Conservation (phyloP, 2,113 vertebrate genomes). For the Aspidoscelis tigris region DNA sequence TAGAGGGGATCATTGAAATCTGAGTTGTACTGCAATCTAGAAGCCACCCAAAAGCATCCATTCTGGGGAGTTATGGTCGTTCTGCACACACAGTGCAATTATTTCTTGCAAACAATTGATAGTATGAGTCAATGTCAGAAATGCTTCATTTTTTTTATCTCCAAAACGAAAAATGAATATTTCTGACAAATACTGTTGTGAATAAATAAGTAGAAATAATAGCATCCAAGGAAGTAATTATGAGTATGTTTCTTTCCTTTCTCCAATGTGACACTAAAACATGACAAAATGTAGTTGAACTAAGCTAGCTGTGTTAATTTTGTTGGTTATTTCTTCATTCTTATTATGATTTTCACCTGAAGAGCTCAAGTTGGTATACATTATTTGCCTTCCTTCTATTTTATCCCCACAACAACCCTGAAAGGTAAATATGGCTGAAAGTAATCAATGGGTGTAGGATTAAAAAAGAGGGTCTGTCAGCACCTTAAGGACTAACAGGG, state of each 20-base stretch:
- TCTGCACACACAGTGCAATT: conserved; percentile 48
- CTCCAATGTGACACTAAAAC: background rate
- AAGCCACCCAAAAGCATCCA: conserved; percentile 64
- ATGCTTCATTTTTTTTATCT: conserved; percentile 38
- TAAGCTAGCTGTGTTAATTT: too few relatives aligned
- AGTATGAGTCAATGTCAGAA: conserved; percentile 34
- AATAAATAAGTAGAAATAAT: background rate
- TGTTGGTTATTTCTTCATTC: too few relatives aligned
- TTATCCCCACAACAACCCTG: too few relatives aligned
- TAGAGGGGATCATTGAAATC: conserved; percentile 71
- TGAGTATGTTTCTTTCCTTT: background rate
- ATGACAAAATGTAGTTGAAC: background rate
- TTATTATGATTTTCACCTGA: too few relatives aligned
- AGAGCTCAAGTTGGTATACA: too few relatives aligned
- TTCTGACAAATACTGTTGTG: conserved; percentile 7
- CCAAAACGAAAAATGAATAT: conserved; percentile 38
- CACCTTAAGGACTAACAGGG: too few relatives aligned
- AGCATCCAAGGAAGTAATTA: background rate
- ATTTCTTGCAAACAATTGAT: conserved; percentile 29
- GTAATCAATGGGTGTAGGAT: too few relatives aligned
- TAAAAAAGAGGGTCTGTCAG: too few relatives aligned
- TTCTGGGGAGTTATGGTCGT: conserved; percentile 44
- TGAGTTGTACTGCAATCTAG: conserved; percentile 63
- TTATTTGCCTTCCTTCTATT: too few relatives aligned
- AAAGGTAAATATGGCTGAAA: too few relatives aligned